Evolutionary conservation across 2,797 vertebrate genomes (phyloP), one percentile per base, ranked within the genome.

Genomic region (Sebastes hopkinsi): DNA sequence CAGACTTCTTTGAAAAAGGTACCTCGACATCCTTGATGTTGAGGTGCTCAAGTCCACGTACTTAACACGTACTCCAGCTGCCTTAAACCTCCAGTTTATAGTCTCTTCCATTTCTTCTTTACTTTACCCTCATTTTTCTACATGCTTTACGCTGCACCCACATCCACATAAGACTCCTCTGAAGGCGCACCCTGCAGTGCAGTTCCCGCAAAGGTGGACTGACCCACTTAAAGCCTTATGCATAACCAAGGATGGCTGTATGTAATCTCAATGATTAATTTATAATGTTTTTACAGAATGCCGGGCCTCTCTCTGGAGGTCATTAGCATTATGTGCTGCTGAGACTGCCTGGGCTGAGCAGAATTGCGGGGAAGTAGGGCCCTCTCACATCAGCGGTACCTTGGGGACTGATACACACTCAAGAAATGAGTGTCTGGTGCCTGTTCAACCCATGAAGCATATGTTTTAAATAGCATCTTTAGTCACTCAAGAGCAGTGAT

Each of bases 261-360:
- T 89, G 78, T 82, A 83, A 86, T 93, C 79, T 73, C 61, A 82
- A 72, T 94, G 85, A 89, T 93, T 90, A 64, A 94, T 94, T 88
- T 76, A 91, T 93, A 84, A 90, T 72, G 73, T 88, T 80, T 83
- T 88, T 81, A 79, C 77, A 71, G 79, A 89, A 82, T 87, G 78
- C 76, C 66, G 65, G 46, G 60, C 70, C 70, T 76, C 75, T 79
- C 56, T 72, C 76, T 67, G 54, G 72, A 69, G 66, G 75, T 83
- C 73, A 78, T 92, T 92, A 88, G 85, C 83, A 88, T 88, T 74
- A 80, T 81, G 85, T 86, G 58, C 81, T 67, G 66, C 72, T 27
- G 71, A 71, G 46, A 16, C 27, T 38, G 52, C 9, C 61, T 56
- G 11, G 66, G 67, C 25, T 79, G 32, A 67, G 59, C 42, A 56